phyloP scores from a whole-genome alignment of 1,140 invertebrate species.

The Ridgeia piscesae region DNA sequence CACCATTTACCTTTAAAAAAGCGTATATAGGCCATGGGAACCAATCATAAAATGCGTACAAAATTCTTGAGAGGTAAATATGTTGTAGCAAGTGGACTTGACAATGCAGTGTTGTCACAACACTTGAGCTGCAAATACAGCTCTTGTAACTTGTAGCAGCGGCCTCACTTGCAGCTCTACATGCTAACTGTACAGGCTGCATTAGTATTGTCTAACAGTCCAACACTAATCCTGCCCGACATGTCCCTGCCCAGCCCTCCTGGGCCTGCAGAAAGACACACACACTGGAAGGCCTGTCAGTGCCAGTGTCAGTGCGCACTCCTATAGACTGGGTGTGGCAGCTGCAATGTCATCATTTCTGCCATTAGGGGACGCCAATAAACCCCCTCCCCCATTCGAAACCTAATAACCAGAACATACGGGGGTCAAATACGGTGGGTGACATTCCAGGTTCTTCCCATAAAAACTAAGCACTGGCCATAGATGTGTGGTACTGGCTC shows the following conservation, averaged over 20 bases:
- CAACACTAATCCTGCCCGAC: not conserved
- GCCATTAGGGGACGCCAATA: not conserved
- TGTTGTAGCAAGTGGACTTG: not conserved
- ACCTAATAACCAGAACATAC: not conserved
- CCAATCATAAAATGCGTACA: too few relatives aligned
- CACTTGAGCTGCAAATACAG: not conserved
- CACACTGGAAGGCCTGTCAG: not conserved
- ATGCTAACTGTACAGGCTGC: not conserved
- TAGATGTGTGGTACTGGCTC: too few relatives aligned
- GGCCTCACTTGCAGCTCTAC: too few relatives aligned
- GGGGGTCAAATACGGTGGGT: not conserved
- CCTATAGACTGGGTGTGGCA: not conserved
- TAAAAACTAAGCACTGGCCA: not conserved
- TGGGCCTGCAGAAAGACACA: not conserved
- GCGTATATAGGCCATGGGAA: too few relatives aligned
- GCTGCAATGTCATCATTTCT: not conserved
- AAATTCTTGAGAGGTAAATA: not conserved
- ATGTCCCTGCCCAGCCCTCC: not conserved
- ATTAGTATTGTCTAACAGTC: not conserved
- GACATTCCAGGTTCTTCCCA: not conserved
- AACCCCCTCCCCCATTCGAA: not conserved
- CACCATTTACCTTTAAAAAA: too few relatives aligned
- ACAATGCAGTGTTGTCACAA: not conserved
- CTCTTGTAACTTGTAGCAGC: too few relatives aligned
- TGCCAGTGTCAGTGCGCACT: not conserved